Conservation (phyloP, 2,888 invertebrate genomes). For the Chloroclystis v-ata region DNA sequence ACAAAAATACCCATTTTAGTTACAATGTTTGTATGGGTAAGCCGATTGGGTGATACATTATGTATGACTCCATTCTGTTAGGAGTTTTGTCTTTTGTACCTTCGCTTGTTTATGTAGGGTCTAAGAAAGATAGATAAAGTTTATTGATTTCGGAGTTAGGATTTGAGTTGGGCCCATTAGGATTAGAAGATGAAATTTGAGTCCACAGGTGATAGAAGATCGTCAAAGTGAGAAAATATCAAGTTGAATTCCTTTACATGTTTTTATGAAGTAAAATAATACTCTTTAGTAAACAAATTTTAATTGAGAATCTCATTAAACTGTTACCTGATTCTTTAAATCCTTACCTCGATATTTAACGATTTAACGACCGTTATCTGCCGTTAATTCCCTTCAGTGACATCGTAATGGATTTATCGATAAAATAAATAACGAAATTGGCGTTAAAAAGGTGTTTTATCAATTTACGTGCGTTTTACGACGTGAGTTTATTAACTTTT, state of each 20-base stretch:
- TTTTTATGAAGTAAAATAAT: no score
- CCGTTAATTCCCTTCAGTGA: slow-evolving; percentile 13
- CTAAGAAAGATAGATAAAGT: no score
- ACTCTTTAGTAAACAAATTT: no score
- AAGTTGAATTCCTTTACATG: no score
- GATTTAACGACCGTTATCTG: slow-evolving; percentile 11
- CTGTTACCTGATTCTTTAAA: background rate
- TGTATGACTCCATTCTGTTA: slow-evolving; percentile 12
- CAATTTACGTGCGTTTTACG: background rate
- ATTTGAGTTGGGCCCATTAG: no score
- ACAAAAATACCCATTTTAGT: slow-evolving; percentile 22
- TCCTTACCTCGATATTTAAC: slow-evolving; percentile 12
- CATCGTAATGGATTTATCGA: slow-evolving; percentile 16
- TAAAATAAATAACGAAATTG: slow-evolving; percentile 9
- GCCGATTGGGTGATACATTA: slow-evolving; percentile 24
- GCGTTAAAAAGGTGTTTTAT: slow-evolving; percentile 1
- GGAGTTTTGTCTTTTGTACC: background rate
- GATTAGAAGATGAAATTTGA: no score
- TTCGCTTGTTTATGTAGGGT: background rate
- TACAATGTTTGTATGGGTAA: slow-evolving; percentile 22
- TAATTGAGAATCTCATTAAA: no score
- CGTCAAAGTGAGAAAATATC: no score
- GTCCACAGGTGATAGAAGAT: no score
- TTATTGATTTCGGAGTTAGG: no score
- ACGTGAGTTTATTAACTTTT: background rate